These are phyloP conservation scores for Mantis religiosa DNA, from an alignment of 2,888 invertebrate species.

Conservation along the genomic window DNA sequence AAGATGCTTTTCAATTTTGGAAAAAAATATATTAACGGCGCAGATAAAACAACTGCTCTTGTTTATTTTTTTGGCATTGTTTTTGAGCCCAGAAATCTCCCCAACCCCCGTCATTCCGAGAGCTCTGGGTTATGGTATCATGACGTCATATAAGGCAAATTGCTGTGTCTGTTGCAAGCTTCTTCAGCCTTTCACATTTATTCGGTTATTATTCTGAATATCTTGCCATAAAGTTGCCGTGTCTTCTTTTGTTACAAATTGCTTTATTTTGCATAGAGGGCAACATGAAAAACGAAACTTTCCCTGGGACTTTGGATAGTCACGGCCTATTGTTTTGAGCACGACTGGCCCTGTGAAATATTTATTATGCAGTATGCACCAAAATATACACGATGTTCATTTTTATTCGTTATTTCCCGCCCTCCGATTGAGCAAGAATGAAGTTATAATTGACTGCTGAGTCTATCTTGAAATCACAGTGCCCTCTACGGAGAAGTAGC, in stretches of 20 bases:
- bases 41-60: neutral
- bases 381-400: too few species aligned
- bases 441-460: too few species aligned
- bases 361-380: too few species aligned
- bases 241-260: neutral
- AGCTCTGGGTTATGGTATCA: neutral
- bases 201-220: neutral
- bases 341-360: neutral
- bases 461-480: too few species aligned
- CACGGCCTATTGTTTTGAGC: neutral
- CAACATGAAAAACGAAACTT: neutral
- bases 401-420: too few species aligned
- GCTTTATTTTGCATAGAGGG: neutral
- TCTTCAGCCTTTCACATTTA: neutral
- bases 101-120: neutral
- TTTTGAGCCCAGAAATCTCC: neutral
- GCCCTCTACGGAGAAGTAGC: too few species aligned
- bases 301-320: neutral
- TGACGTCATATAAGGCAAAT: neutral
- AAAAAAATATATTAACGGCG: neutral
- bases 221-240: neutral
- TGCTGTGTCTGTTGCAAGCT: neutral
- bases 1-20: too few species aligned
- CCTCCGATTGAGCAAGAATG: too few species aligned
- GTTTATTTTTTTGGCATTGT: neutral